A percentile compares a stretch with the other conserved stretches of the same genome.
Evolutionary conservation across 1,140 invertebrate genomes (phyloP).

Genomic region (Eupristina koningsbergeri): DNA sequence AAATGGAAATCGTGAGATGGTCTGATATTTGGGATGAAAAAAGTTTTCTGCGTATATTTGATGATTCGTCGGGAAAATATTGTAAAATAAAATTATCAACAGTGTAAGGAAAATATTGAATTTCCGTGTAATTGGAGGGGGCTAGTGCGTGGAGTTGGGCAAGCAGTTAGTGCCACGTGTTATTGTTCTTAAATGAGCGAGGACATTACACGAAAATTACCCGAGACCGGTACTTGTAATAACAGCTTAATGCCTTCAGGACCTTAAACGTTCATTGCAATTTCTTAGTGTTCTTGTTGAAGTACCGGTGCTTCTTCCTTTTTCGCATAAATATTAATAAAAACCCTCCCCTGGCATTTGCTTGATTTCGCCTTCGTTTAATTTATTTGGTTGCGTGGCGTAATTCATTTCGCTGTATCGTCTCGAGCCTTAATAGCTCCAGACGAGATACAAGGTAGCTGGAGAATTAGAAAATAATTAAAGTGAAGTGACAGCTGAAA

Average conservation of each 20-base stretch:
- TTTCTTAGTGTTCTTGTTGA: neutral
- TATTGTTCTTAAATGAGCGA: neutral
- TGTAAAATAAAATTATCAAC: neutral
- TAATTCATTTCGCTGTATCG: neutral
- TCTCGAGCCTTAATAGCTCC: neutral
- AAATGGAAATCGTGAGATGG: constrained; percentile 6
- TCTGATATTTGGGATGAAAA: neutral
- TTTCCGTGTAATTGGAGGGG: neutral
- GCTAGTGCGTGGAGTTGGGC: neutral
- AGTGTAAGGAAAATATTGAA: neutral
- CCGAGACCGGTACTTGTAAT: neutral
- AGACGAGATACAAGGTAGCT: neutral
- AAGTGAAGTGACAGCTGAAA: constrained; percentile 40
- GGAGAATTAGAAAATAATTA: constrained; percentile 32
- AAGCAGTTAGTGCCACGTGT: neutral
- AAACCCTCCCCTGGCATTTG: neutral
- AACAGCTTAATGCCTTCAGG: neutral
- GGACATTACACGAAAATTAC: neutral
- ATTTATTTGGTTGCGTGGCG: neutral
- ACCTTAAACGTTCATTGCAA: neutral
- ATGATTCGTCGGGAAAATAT: neutral
- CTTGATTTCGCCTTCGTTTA: neutral
- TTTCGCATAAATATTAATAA: neutral
- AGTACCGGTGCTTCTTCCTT: neutral
- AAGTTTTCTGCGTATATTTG: neutral